Percentiles rank a stretch among this genome's conserved stretches.
Evolutionary conservation across 1,140 invertebrate species (phyloP).

Genomic region (Microplitis mediator): DNA sequence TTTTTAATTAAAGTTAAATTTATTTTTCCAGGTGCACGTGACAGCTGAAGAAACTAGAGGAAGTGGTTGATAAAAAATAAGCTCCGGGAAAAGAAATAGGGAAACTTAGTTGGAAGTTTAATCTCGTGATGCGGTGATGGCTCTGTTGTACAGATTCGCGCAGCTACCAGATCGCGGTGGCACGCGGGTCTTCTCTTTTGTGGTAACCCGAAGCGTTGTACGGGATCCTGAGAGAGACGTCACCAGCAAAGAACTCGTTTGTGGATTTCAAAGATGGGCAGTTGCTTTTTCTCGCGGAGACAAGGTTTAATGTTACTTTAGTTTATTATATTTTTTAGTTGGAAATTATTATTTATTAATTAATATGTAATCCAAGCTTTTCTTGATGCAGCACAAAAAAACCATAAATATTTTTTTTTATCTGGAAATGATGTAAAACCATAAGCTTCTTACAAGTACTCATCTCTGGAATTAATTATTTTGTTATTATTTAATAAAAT

Average conservation of each 20-base stretch:
- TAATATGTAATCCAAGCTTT: no score
- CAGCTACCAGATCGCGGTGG: conserved; percentile 82
- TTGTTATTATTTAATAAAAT: no score
- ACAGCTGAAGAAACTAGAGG: background rate
- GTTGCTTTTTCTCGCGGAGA: conserved; percentile 82
- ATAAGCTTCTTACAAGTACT: no score
- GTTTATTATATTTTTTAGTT: no score
- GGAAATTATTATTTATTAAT: no score
- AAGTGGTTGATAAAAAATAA: background rate
- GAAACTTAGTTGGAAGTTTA: conserved; percentile 9
- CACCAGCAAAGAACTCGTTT: conserved; percentile 83
- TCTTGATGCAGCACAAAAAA: no score
- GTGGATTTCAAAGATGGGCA: conserved; percentile 87
- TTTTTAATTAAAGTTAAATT: background rate
- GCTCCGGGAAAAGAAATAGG: background rate
- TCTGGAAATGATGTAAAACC: no score
- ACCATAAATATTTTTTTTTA: no score
- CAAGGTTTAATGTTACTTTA: conserved; percentile 59
- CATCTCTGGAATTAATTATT: no score
- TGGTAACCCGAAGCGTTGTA: conserved; percentile 80
- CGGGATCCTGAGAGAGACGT: conserved; percentile 81
- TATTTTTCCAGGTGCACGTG: background rate
- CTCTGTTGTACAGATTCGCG: conserved; percentile 82
- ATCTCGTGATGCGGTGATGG: conserved; percentile 70
- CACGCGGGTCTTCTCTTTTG: conserved; percentile 85